Conservation (phyloP, 92 coral and sea anemone species). For the Muricea muricata region DNA sequence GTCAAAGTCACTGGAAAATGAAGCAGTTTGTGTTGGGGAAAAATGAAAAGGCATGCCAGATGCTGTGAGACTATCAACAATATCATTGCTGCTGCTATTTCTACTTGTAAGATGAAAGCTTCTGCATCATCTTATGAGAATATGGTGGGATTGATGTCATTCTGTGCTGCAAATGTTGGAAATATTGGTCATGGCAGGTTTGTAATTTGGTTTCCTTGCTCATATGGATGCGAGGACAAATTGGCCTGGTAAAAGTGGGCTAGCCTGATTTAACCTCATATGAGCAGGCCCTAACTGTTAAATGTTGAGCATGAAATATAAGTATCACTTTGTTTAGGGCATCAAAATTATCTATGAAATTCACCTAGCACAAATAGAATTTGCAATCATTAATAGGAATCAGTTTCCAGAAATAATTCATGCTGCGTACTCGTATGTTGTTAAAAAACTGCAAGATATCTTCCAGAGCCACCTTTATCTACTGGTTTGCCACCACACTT, state of each 20-base stretch:
- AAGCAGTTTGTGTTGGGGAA: background rate
- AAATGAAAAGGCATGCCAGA: background rate
- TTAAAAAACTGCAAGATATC: background rate
- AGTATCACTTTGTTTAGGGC: no score
- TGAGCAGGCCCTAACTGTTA: no score
- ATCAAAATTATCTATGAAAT: no score
- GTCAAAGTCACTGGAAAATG: background rate
- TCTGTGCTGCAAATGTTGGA: background rate
- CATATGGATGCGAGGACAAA: no score
- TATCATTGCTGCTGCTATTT: background rate
- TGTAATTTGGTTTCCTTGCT: background rate
- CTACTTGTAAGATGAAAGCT: background rate
- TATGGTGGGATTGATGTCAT: background rate
- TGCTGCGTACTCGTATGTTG: background rate
- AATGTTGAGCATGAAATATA: no score
- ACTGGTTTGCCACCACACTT: conserved; percentile 25
- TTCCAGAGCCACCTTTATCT: background rate
- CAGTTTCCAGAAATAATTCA: conserved; percentile 10
- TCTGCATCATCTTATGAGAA: background rate
- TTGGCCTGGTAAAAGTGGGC: no score
- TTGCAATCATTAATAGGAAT: background rate
- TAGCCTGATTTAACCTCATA: no score
- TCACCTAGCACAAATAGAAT: no score
- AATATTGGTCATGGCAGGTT: background rate
- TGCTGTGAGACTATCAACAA: background rate